Evolutionary conservation across 2,113 vertebrate genomes (phyloP).

Genomic region (Chloroceryle aenea): DNA sequence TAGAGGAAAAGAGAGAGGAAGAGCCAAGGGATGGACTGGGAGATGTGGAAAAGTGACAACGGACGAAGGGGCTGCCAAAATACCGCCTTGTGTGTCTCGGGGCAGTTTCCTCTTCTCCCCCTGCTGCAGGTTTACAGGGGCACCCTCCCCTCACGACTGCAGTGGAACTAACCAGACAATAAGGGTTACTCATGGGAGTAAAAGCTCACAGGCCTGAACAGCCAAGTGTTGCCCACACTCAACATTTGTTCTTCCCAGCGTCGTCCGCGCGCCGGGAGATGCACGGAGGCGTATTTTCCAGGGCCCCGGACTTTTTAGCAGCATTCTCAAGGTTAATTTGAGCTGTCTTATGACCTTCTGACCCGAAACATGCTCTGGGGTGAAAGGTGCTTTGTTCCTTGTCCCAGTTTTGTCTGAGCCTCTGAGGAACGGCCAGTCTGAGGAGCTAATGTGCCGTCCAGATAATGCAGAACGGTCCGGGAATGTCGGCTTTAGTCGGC

Average conservation of each 20-base stretch:
- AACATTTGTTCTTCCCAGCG: neutral
- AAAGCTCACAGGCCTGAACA: neutral
- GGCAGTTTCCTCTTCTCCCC: neutral
- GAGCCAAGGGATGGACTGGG: neutral
- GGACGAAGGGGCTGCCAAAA: neutral
- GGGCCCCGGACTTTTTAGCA: neutral
- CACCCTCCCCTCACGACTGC: neutral
- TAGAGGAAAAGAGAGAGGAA: neutral
- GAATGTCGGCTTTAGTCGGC: neutral
- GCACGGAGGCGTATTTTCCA: neutral
- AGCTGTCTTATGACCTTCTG: neutral
- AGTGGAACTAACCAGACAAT: neutral
- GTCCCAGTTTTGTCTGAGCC: conserved; percentile 17
- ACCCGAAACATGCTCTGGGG: conserved; percentile 13
- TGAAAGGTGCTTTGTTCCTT: conserved; percentile 53
- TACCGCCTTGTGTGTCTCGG: neutral
- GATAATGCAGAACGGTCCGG: conserved; percentile 1
- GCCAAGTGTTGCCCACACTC: neutral
- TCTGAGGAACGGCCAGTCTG: neutral
- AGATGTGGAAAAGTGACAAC: neutral
- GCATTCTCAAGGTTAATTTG: conserved; percentile 19
- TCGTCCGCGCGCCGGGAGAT: neutral
- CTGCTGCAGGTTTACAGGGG: neutral
- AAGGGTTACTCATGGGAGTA: neutral
- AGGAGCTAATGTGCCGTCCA: neutral